A percentile compares a stretch with the other conserved stretches of the same genome.
phyloP scores from a whole-genome alignment of 2,113 vertebrate species.

The Neolamprologus variostigma region DNA sequence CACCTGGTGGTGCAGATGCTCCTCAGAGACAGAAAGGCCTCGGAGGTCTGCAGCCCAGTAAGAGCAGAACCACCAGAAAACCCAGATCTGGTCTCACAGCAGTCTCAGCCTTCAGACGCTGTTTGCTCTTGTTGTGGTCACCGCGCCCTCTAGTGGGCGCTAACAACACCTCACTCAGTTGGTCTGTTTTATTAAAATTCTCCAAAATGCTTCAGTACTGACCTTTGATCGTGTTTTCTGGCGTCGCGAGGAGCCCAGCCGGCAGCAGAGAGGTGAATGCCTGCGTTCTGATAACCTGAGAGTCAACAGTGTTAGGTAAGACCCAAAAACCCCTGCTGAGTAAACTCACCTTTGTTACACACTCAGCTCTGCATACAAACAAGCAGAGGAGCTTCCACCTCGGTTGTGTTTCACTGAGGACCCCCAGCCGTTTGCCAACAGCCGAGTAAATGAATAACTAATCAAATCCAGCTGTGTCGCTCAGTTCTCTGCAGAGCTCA shows the following conservation, averaged over 20 bases:
- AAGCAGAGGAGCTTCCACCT: neutral
- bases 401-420: neutral
- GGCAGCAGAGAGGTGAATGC: neutral
- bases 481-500: neutral
- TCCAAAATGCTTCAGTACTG: neutral
- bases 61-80: neutral
- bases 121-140: neutral
- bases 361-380: neutral
- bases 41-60: neutral
- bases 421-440: neutral
- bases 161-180: neutral
- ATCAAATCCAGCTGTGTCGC: neutral
- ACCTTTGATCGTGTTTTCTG: neutral
- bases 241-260: neutral
- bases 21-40: neutral
- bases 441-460: neutral
- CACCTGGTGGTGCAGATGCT: neutral
- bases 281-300: neutral
- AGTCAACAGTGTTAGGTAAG: conserved; percentile 23
- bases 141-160: neutral
- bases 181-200: neutral
- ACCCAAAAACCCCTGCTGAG: conserved; percentile 18
- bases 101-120: neutral
- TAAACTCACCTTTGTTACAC: conserved; percentile 45
- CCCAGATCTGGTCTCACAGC: neutral